Evolutionary conservation across 2,888 invertebrate genomes (phyloP).

Genomic region (Pogonocherus hispidulus): DNA sequence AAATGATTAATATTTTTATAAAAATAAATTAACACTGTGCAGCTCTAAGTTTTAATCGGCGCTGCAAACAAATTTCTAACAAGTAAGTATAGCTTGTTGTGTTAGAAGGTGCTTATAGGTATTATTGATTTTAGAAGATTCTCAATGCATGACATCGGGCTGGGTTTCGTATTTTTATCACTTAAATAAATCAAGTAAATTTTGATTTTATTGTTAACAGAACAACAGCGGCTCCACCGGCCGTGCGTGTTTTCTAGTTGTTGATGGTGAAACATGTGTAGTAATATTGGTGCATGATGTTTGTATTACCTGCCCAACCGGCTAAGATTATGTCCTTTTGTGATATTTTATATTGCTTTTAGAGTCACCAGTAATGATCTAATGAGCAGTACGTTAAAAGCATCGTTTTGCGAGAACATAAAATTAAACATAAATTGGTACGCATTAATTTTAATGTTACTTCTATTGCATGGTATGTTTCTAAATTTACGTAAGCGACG

Average conservation of each 20-base stretch:
- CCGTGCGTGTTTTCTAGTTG: not conserved
- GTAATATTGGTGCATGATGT: constrained; percentile 14
- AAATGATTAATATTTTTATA: constrained; percentile 33
- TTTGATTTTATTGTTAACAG: not conserved
- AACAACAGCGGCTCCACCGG: not conserved
- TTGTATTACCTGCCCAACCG: constrained; percentile 34
- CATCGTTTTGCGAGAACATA: constrained; percentile 69
- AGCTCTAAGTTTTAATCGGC: constrained; percentile 10
- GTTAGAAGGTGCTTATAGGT: constrained; percentile 7
- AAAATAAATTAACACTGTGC: constrained; percentile 15
- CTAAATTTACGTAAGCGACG: constrained; percentile 9
- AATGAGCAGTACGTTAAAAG: constrained; percentile 69
- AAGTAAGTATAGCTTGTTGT: constrained; percentile 25
- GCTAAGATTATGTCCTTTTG: constrained; percentile 27
- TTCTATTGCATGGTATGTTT: constrained; percentile 25
- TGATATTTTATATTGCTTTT: constrained; percentile 45
- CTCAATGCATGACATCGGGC: constrained; percentile 35
- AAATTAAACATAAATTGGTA: constrained; percentile 70
- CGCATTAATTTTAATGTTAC: constrained; percentile 45
- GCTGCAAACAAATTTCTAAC: constrained; percentile 8
- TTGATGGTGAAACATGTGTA: not conserved
- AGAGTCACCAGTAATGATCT: constrained; percentile 43
- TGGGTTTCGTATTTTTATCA: not conserved
- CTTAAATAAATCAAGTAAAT: not conserved
- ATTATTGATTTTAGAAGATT: constrained; percentile 53